A percentile compares a stretch with the other conserved stretches of the same genome.
Evolutionary conservation across 2,797 vertebrate genomes (phyloP).

Genomic region (Rhynchotus rufescens): DNA sequence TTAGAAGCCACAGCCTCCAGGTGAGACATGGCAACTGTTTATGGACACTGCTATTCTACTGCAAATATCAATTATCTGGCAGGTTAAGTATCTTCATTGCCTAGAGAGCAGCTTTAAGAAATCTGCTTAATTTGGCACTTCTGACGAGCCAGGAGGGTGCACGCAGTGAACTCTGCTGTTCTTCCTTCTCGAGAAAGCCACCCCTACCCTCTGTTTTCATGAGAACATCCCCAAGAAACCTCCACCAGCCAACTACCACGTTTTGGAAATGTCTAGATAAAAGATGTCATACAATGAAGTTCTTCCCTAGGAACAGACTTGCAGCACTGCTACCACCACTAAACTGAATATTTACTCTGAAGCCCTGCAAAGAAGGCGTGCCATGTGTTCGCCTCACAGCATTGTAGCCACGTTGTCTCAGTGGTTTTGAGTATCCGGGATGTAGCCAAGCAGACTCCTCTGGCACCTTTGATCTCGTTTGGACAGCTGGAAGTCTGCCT

Average conservation of each 20-base stretch:
- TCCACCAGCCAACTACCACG: neutral
- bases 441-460: neutral
- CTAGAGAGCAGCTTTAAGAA: neutral
- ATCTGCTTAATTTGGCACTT: neutral
- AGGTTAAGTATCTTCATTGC: neutral
- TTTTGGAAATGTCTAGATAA: neutral
- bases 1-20: neutral
- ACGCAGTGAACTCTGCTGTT: neutral
- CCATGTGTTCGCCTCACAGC: accelerated
- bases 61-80: neutral
- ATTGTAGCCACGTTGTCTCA: accelerated
- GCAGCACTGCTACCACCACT: no score
- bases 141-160: neutral
- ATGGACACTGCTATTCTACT: accelerated
- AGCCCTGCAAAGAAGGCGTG: neutral
- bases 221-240: accelerated
- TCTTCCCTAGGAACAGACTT: accelerated
- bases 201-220: neutral
- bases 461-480: neutral
- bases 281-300: accelerated
- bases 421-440: neutral
- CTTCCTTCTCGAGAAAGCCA: neutral
- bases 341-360: accelerated
- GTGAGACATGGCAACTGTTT: neutral
- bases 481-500: neutral